Evolutionary conservation across 2,797 vertebrate genomes (phyloP).

Genomic region (Siniperca undulata): DNA sequence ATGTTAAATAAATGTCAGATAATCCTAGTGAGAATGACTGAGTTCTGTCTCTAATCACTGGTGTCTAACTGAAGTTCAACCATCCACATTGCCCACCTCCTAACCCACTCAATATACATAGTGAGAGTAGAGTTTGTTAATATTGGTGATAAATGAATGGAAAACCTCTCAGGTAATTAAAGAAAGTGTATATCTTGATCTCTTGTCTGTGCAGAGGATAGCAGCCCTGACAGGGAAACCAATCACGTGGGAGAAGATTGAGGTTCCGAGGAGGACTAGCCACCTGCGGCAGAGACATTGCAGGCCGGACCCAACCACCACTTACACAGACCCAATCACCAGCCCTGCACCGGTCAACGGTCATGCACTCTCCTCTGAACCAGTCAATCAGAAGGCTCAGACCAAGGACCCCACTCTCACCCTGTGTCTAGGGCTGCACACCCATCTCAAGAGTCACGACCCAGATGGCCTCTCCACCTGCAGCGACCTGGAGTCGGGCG

Average conservation of each 20-base stretch:
- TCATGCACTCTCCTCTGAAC: conserved; percentile 65
- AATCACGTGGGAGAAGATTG: conserved; percentile 84
- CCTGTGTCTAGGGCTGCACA: conserved; percentile 80
- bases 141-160: background rate
- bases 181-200: background rate
- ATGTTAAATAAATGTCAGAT: no score
- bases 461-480: conserved; percentile 87
- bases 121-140: background rate
- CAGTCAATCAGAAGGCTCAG: conserved; percentile 57
- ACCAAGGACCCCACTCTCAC: conserved; percentile 75
- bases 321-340: conserved; percentile 50
- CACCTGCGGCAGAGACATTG: conserved; percentile 70
- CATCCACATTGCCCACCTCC: background rate
- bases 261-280: conserved; percentile 79
- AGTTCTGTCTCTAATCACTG: background rate
- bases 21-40: background rate
- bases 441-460: conserved; percentile 85
- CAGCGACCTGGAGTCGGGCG: conserved; percentile 93
- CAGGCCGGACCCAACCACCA: conserved; percentile 80
- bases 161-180: background rate
- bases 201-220: conserved; percentile 72
- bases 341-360: conserved; percentile 81
- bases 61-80: background rate
- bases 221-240: conserved; percentile 69
- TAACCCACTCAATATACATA: background rate